A percentile compares a stretch with the other conserved stretches of the same genome.
phyloP scores from a whole-genome alignment of 2,888 invertebrate species.

The Napeogenes sylphis region DNA sequence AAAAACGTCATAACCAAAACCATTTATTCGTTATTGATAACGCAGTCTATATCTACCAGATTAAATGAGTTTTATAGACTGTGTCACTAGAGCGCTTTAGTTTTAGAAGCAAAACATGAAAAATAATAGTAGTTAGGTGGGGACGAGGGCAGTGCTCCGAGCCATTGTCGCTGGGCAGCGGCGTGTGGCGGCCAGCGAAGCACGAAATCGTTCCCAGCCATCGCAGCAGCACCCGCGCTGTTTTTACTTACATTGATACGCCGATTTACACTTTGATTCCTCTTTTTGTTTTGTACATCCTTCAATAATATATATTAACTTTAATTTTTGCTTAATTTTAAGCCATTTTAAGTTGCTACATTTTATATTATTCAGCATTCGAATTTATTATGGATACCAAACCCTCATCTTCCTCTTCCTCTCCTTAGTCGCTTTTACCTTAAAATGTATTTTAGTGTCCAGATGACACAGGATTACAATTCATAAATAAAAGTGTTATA shows the following conservation, averaged over 20 bases:
- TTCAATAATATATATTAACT: neutral
- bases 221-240: slow-evolving; percentile 33
- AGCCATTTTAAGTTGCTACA: too few relatives aligned
- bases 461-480: too few relatives aligned
- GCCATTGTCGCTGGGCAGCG: slow-evolving; percentile 67
- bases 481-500: too few relatives aligned
- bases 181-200: slow-evolving; percentile 67
- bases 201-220: slow-evolving; percentile 69
- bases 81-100: slow-evolving; percentile 3
- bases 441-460: too few relatives aligned
- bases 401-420: too few relatives aligned
- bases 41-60: neutral
- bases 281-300: neutral
- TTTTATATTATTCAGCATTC: too few relatives aligned
- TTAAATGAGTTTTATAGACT: slow-evolving; percentile 5
- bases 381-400: too few relatives aligned
- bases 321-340: neutral
- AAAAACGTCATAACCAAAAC: too few relatives aligned
- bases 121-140: slow-evolving; percentile 22
- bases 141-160: slow-evolving; percentile 60
- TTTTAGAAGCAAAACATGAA: slow-evolving; percentile 1
- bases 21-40: too few relatives aligned
- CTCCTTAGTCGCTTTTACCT: too few relatives aligned
- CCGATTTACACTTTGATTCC: slow-evolving; percentile 1
- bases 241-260: slow-evolving; percentile 12